These are phyloP conservation scores for Periphyllus acericola DNA, from an alignment of 2,888 invertebrate genomes.

Conservation along the genomic window DNA sequence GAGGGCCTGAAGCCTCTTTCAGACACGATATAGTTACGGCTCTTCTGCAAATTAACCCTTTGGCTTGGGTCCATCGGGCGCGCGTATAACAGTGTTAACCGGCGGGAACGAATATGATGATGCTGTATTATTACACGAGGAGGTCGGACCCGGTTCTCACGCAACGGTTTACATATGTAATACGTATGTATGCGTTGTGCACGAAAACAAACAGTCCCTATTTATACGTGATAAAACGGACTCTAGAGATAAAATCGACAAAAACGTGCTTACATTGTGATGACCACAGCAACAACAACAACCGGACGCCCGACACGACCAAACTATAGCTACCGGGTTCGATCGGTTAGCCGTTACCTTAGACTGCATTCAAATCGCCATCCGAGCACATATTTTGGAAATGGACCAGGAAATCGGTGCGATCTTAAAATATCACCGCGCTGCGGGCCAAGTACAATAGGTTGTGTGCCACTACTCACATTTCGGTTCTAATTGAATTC, in stretches of 20 bases:
- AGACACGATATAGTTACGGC: constrained; percentile 74
- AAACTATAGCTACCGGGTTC: constrained; percentile 43
- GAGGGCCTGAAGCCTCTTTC: constrained; percentile 86
- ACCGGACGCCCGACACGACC: constrained; percentile 29
- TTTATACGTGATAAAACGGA: not conserved
- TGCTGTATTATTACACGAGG: not conserved
- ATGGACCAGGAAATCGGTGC: constrained; percentile 48
- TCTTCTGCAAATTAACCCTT: constrained; percentile 64
- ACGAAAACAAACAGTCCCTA: constrained; percentile 29
- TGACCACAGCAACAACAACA: constrained; percentile 47
- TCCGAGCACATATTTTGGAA: constrained; percentile 52
- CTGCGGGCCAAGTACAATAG: constrained; percentile 52
- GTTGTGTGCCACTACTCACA: constrained; percentile 37
- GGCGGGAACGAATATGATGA: not conserved
- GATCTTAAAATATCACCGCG: constrained; percentile 53
- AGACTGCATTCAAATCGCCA: constrained; percentile 40
- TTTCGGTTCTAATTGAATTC: constrained; percentile 34
- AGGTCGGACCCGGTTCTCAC: constrained; percentile 8
- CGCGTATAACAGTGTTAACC: constrained; percentile 19
- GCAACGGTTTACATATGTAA: not conserved
- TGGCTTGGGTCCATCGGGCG: constrained; percentile 50
- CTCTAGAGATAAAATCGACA: constrained; percentile 19
- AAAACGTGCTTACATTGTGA: constrained; percentile 42
- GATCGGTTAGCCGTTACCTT: constrained; percentile 51
- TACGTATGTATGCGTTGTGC: not conserved